Base-by-base conservation (phyloP, 2,888 invertebrate genomes). In the Dasypolia templi region DNA sequence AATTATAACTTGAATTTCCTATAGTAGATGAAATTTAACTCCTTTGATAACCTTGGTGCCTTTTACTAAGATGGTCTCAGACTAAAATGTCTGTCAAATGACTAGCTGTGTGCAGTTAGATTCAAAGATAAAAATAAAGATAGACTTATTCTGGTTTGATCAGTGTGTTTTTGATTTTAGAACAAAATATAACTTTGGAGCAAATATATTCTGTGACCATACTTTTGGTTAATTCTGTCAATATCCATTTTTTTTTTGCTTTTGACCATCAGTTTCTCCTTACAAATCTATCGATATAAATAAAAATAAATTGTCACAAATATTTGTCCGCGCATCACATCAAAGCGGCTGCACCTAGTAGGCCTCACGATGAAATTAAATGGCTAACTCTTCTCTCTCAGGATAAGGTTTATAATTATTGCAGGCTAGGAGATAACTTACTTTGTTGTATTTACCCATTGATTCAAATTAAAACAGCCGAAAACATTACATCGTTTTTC, bases 11-110 rank as follows among this genome's bases (percentile, higher is more conserved):
- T 51, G 59, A 62, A 42, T 51, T 62, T 55, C 66, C 56, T 77
- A 53, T n/a, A 62, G 51, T n/a, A 62, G 44, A 79, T 79, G 44
- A 71, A 77, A 77, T 66, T 44, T 51, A 44, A 62, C 29, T 79
- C 29, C 55, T 56, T 56, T 79, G 49, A 72, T 62, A 66, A 46
- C 39, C 61, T 56, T 22, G 44, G 17, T 44, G 9, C 35, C 22
- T 70, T 65, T 79, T 35, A 63, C 44, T 65, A 44, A 51, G 6
- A 11, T 5, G 17, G 46, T 39, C 55, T 35, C 3, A 29, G 29
- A 44, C 32, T 58, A 58, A 42, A 22, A 51, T 42, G 26, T 61
- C 35, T 39, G 29, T 11, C 44, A 35, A 22, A 42, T 59, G 19
- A 22, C 11, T 35, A 19, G 17, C 26, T 19, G 6, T 51, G 32